These are phyloP conservation scores for Rhyacichthys aspro DNA, from an alignment of 2,797 vertebrate genomes.

Conservation along the genomic window DNA sequence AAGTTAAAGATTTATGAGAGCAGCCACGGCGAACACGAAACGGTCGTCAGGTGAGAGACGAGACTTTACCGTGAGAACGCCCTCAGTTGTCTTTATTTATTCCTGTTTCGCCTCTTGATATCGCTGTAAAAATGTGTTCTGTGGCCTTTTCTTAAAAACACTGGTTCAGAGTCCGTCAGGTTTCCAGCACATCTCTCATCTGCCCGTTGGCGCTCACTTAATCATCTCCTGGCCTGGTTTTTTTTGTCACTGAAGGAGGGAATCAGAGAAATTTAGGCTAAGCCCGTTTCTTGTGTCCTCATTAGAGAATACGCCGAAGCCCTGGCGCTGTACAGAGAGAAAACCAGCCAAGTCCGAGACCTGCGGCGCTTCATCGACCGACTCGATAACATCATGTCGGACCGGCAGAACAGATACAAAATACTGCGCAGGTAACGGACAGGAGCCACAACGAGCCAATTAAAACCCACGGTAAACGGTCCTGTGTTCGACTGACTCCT, in stretches of 20 bases:
- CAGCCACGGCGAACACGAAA: slow-evolving; percentile 68
- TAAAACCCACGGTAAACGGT: not conserved
- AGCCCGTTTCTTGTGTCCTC: slow-evolving; percentile 34
- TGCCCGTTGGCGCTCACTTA: slow-evolving; percentile 19
- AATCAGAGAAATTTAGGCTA: slow-evolving; percentile 26
- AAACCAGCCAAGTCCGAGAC: slow-evolving; percentile 72
- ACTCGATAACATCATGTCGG: slow-evolving; percentile 73
- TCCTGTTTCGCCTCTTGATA: too few species aligned
- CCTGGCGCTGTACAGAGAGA: slow-evolving; percentile 69
- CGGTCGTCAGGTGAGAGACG: slow-evolving; percentile 68
- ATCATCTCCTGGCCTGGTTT: slow-evolving; percentile 40
- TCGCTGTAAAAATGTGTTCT: too few species aligned
- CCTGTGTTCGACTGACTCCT: slow-evolving; percentile 13
- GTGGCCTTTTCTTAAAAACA: too few species aligned
- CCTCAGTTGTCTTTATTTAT: too few species aligned
- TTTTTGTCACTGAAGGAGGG: slow-evolving; percentile 12
- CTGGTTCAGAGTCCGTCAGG: too few species aligned
- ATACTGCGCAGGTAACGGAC: slow-evolving; percentile 63
- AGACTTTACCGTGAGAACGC: too few species aligned
- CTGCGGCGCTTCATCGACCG: slow-evolving; percentile 72
- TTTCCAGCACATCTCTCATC: slow-evolving; percentile 11
- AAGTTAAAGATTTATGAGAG: slow-evolving; percentile 67
- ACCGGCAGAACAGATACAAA: slow-evolving; percentile 75
- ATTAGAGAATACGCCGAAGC: slow-evolving; percentile 73
- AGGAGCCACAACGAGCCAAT: not conserved